Evolutionary conservation across 2,113 vertebrate species (phyloP).

Genomic region (Phylloscopus trochilus): DNA sequence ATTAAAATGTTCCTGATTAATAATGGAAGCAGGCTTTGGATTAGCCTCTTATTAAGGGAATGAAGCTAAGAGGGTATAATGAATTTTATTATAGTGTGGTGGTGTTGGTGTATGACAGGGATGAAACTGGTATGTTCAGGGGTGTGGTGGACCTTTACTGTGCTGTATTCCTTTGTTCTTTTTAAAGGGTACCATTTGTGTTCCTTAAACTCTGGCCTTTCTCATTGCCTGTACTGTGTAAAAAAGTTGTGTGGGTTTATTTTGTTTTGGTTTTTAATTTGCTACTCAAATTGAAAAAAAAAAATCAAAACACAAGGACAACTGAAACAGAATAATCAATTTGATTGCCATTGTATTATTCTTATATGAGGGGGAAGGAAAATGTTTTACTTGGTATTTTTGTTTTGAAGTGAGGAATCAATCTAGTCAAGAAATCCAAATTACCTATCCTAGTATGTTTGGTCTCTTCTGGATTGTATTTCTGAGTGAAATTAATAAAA

Average conservation of each 20-base stretch:
- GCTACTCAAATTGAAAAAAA: neutral
- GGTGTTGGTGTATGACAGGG: neutral
- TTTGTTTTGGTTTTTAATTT: neutral
- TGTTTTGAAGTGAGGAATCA: neutral
- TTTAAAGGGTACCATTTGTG: neutral
- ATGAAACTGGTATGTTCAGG: neutral
- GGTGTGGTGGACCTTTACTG: neutral
- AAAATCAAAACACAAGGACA: neutral
- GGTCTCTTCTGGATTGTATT: neutral
- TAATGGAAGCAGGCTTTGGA: neutral
- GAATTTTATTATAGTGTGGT: neutral
- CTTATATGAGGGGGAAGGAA: accelerated
- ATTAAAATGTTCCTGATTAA: neutral
- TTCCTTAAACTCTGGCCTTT: neutral
- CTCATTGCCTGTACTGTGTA: neutral
- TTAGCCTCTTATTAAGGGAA: neutral
- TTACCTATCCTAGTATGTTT: neutral
- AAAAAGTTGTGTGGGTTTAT: neutral
- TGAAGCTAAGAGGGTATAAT: neutral
- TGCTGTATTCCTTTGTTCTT: neutral
- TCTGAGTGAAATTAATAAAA: neutral
- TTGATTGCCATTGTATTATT: neutral
- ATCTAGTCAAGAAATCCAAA: neutral
- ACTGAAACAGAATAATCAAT: neutral
- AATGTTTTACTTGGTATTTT: neutral